Conservation (phyloP, 1,140 invertebrate species). For the Proctacanthus coquilletti region DNA sequence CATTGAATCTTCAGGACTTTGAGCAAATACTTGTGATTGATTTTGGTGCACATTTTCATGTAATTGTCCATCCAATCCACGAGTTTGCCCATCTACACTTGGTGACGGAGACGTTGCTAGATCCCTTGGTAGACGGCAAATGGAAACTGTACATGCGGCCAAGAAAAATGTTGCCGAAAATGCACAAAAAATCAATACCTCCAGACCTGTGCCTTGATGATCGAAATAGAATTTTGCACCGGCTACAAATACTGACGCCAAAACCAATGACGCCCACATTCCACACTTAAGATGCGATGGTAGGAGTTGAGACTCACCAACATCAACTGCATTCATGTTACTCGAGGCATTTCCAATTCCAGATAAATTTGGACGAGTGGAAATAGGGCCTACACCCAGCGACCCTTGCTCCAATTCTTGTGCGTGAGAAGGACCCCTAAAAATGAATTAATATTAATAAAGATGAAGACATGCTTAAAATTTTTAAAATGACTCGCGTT, state of each 20-base stretch:
- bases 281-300: constrained; percentile 43
- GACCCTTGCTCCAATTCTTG: constrained; percentile 5
- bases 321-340: constrained; percentile 12
- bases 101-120: constrained; percentile 11
- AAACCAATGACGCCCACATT: constrained; percentile 46
- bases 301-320: constrained; percentile 26
- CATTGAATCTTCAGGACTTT: neutral
- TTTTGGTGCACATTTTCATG: too few species aligned
- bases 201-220: constrained; percentile 42
- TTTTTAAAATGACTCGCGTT: too few species aligned
- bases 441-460: neutral
- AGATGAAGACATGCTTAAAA: too few species aligned
- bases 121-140: constrained; percentile 31
- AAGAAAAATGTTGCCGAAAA: constrained; percentile 43
- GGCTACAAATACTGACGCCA: constrained; percentile 45
- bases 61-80: neutral
- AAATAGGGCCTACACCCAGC: constrained; percentile 2
- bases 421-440: constrained; percentile 1
- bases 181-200: constrained; percentile 46
- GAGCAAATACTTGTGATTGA: neutral
- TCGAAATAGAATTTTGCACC: constrained; percentile 53
- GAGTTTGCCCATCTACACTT: constrained; percentile 10
- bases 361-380: neutral
- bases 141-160: constrained; percentile 39
- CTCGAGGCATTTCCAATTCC: neutral